These are phyloP conservation scores for Drosophila bunnanda DNA, from an alignment of 2,888 invertebrate genomes.

Conservation along the genomic window DNA sequence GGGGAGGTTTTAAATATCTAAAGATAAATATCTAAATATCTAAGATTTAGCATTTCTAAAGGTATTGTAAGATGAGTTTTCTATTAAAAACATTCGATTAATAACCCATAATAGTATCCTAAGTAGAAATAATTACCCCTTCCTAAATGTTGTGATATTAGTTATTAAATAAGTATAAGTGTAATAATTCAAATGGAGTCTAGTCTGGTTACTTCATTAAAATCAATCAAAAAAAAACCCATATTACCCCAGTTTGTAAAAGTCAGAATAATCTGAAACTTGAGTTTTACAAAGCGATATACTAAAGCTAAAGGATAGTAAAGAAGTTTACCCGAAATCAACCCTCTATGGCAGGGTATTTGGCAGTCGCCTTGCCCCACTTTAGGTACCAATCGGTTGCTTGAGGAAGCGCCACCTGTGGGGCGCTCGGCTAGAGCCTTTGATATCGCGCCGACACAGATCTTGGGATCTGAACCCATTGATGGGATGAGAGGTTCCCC, in stretches of 20 bases:
- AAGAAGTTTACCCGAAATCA: neutral
- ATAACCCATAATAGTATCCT: neutral
- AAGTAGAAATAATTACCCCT: neutral
- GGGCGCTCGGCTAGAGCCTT: constrained; percentile 57
- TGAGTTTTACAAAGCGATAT: neutral
- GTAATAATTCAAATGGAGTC: neutral
- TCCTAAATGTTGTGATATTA: neutral
- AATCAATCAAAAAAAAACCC: too few species aligned
- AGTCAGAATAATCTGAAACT: neutral
- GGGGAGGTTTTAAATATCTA: neutral
- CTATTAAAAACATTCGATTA: neutral
- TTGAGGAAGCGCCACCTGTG: constrained; percentile 71
- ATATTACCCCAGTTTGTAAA: too few species aligned
- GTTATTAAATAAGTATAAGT: neutral
- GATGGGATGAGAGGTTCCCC: constrained; percentile 19
- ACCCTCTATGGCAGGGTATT: constrained; percentile 15
- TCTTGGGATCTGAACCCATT: constrained; percentile 48
- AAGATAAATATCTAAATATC: neutral
- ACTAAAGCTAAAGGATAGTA: neutral
- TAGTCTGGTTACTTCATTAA: neutral
- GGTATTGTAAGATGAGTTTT: neutral
- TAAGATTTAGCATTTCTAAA: neutral
- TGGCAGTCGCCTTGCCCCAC: constrained; percentile 17
- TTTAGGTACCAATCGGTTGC: constrained; percentile 20
- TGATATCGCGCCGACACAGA: constrained; percentile 75